Conservation (phyloP, 2,797 vertebrate genomes). For the Poeciliopsis turneri region DNA sequence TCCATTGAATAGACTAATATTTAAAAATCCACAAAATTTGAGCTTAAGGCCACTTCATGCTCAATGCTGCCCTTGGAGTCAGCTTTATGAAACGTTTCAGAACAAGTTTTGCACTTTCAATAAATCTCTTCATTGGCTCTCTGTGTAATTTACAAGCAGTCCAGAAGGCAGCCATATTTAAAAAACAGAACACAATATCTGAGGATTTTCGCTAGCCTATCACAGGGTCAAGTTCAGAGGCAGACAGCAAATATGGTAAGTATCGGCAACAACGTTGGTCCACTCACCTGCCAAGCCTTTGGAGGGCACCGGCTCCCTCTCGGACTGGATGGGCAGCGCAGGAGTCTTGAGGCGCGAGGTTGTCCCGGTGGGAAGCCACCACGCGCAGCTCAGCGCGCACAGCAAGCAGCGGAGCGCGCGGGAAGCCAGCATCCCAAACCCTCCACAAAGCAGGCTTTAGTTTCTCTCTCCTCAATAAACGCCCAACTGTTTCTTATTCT, state of each 20-base stretch:
- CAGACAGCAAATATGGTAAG: background rate
- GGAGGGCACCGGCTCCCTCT: conserved; percentile 86
- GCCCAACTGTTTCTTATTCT: background rate
- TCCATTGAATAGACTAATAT: background rate
- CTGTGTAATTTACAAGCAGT: background rate
- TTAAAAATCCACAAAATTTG: background rate
- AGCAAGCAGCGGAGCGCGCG: conserved; percentile 66
- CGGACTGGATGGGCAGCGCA: conserved; percentile 91
- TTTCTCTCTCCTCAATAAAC: background rate
- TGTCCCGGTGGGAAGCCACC: conserved; percentile 67
- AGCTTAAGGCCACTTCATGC: background rate
- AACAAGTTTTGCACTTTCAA: background rate
- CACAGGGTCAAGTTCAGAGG: background rate
- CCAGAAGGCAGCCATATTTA: background rate
- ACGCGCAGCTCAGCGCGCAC: conserved; percentile 79
- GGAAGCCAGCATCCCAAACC: conserved; percentile 71
- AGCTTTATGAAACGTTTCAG: background rate
- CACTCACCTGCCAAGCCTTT: conserved; percentile 88
- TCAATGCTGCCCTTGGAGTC: background rate
- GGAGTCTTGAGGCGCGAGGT: conserved; percentile 83
- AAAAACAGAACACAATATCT: background rate
- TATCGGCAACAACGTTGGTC: background rate
- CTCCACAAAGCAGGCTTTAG: background rate
- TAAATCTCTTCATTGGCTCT: background rate
- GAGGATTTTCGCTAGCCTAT: background rate